phyloP scores from a whole-genome alignment of 2,888 invertebrate species.

The Subacronicta megacephala region DNA sequence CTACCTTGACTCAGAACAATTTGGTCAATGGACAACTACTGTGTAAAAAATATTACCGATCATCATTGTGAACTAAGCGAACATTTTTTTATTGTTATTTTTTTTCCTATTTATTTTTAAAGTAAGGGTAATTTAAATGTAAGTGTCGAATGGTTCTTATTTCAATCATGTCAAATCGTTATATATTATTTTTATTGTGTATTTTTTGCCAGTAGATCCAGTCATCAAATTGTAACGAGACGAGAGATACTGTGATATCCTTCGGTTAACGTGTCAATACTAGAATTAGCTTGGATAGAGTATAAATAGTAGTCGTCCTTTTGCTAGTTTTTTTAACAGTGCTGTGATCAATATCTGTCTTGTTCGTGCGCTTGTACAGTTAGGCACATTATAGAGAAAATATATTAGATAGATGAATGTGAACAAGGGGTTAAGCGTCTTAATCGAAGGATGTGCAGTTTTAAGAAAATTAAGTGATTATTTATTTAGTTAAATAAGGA shows the following conservation, averaged over 20 bases:
- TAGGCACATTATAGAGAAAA: slow-evolving; percentile 26
- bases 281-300: slow-evolving; percentile 38
- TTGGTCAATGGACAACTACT: slow-evolving; percentile 60
- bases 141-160: slow-evolving; percentile 41
- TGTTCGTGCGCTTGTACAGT: slow-evolving; percentile 32
- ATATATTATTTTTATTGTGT: slow-evolving; percentile 26
- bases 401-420: slow-evolving; percentile 17
- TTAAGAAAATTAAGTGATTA: slow-evolving; percentile 65
- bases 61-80: slow-evolving; percentile 10
- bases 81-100: slow-evolving; percentile 4
- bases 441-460: slow-evolving; percentile 64
- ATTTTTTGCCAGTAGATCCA: slow-evolving; percentile 54
- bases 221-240: slow-evolving; percentile 64
- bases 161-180: slow-evolving; percentile 19
- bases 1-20: slow-evolving; percentile 40
- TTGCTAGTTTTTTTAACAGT: slow-evolving; percentile 40
- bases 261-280: slow-evolving; percentile 36
- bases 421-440: slow-evolving; percentile 32
- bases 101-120: slow-evolving; percentile 27
- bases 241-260: slow-evolving; percentile 28
- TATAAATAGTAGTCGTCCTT: slow-evolving; percentile 31
- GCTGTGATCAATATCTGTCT: slow-evolving; percentile 45
- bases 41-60: slow-evolving; percentile 31
- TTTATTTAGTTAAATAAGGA: slow-evolving; percentile 75
- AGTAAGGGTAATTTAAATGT: slow-evolving; percentile 44